Conservation (phyloP, 2,797 vertebrate species). For the Acropternis orthonyx region DNA sequence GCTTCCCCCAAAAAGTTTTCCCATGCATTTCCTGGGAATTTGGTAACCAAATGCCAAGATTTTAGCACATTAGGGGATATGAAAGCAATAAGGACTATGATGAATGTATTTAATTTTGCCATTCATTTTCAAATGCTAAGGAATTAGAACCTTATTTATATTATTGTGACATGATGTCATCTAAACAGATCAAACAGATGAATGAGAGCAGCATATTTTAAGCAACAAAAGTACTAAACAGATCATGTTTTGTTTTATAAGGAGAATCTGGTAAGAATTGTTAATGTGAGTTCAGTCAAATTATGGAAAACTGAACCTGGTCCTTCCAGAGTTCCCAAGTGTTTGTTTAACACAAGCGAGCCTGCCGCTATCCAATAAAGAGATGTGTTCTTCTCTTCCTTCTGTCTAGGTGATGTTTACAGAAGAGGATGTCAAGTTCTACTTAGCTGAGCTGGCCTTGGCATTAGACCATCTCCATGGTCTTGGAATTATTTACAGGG, state of each 20-base stretch:
- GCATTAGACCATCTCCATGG: conserved; percentile 94
- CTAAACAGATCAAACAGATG: not conserved
- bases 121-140: not conserved
- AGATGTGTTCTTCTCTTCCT: not conserved
- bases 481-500: conserved; percentile 96
- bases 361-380: not conserved
- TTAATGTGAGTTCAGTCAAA: not conserved
- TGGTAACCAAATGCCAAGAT: not conserved
- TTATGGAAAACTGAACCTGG: not conserved
- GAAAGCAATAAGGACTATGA: not conserved
- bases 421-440: conserved; percentile 98
- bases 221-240: not conserved
- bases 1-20: not conserved
- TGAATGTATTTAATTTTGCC: not conserved
- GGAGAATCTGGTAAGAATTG: not conserved
- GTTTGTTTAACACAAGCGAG: not conserved
- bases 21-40: not conserved
- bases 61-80: not conserved
- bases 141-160: not conserved
- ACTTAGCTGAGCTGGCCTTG: conserved; percentile 94
- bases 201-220: conserved; percentile 6
- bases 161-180: not conserved
- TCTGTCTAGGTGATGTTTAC: conserved; percentile 93
- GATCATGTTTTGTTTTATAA: not conserved
- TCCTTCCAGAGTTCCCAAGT: not conserved